These are phyloP conservation scores for Stictocephala bisonia DNA, from an alignment of 2,888 invertebrate genomes.

Conservation along the genomic window DNA sequence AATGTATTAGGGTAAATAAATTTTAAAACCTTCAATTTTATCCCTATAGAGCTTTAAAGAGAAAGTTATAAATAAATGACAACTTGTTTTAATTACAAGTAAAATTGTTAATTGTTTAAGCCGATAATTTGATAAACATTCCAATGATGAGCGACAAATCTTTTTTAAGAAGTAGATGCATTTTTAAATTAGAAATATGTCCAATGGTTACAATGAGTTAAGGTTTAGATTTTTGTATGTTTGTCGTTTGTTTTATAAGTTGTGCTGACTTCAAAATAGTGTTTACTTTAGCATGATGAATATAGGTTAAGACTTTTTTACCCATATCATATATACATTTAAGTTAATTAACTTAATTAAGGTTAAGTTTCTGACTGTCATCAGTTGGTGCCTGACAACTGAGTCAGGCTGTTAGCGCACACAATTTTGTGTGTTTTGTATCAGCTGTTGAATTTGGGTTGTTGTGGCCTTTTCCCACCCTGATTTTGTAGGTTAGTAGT, in stretches of 20 bases:
- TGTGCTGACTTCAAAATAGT: conserved; percentile 32
- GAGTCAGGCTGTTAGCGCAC: conserved; percentile 29
- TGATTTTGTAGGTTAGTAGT: background rate
- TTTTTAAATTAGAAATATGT: conserved; percentile 11
- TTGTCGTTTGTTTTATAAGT: conserved; percentile 36
- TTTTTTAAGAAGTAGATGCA: background rate
- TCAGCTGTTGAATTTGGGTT: conserved; percentile 18
- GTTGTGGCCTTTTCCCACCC: background rate
- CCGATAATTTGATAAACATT: conserved; percentile 1
- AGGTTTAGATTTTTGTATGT: conserved; percentile 32
- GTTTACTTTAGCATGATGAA: conserved; percentile 16
- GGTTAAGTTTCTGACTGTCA: conserved; percentile 10
- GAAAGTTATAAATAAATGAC: conserved; percentile 13
- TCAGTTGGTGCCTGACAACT: conserved; percentile 20
- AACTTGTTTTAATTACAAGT: no score
- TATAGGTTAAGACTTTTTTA: conserved; percentile 34
- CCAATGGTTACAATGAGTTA: conserved; percentile 23
- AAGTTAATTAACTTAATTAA: conserved; percentile 11
- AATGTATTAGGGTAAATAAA: conserved; percentile 24
- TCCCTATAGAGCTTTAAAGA: conserved; percentile 17
- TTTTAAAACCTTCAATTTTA: background rate
- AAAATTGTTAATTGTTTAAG: background rate
- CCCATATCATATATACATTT: conserved; percentile 8
- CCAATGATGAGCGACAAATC: conserved; percentile 29
- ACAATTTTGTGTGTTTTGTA: conserved; percentile 15